Base-by-base conservation (phyloP, 1,140 invertebrate species). In the Anastrepha obliqua region DNA sequence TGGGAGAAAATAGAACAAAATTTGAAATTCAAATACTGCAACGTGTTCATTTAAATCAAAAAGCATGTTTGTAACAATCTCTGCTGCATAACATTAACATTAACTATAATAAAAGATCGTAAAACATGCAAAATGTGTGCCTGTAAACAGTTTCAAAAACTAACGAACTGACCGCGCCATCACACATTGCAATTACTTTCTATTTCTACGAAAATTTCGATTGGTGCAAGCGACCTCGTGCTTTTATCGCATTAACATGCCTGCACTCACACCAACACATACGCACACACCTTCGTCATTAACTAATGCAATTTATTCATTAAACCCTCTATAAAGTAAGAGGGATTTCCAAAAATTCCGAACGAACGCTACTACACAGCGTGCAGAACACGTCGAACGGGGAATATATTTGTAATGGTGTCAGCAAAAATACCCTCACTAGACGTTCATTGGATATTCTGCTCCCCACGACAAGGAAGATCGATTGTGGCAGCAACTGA, bases 391-490 rank as follows among this genome's bases (percentile, higher is more conserved):
- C 91, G 90, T 91, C 92, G 94, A 95, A 94, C 95, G 95, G 95
- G 94, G 93, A 89, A 91, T 87, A 89, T 92, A 91, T 89, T 91
- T 92, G 91, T 90, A 91, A 93, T 93, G 95, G 95, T 94, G 95
- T 95, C 94, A 95, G 95, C 95, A 96, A 94, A 94, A 95, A 95
- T 95, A 94, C 93, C 93, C 95, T 96, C 95, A 95, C 95, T 95
- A 95, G 89, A 94, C 95, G 95, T 94, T 96, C 95, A 95, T 94
- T 94, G 95, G 94, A 94, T 94, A 95, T 94, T 95, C 94, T 95
- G 95, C 95, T 96, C 95, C 95, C 95, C 94, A 91, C 94, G 95
- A 96, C 95, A 95, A 96, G 95, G 95, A 95, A 88, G 89, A 70
- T 42, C 51, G 87, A 87, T 62, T 74, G 59, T 42, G 39, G 3